Base-by-base conservation (phyloP, 2,113 vertebrate species). In the Girardinichthys multiradiatus region DNA sequence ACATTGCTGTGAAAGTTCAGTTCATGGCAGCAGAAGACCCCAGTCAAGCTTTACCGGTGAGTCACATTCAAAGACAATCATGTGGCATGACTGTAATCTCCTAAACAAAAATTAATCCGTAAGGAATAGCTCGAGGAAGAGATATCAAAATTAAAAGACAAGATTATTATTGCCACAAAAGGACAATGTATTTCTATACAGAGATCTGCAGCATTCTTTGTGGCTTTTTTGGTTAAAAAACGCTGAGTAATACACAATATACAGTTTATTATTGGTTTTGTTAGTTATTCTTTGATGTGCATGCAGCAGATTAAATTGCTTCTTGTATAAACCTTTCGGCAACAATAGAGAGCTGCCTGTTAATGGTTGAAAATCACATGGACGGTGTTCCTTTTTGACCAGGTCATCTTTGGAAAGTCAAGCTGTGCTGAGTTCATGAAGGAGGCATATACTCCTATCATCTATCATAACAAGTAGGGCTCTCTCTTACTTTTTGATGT, bases 381-480 rank as follows among this genome's bases (percentile, higher is more conserved):
- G 27, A 31, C 54, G 0, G 27, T 24, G 12, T 75, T 26, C 37
- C 33, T n/a, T 72, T 54, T 79, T 77, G 63, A 61, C 37, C 91
- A 98, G 97, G 96, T 97, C 65, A 97, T 97, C 87, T 97, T 96
- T 65, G 97, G 97, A 37, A 97, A 96, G 87, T 98, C 97, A 0
- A 97, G 96, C 83, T 95, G 94, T 85, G 87, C 93, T 0, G 97
- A 98, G 67, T 97, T 96, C 87, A 86, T 85, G 37, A 94, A 90
- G 15, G 97, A 97, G 33, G 95, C 95, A 2, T 97, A 96, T 87
- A 96, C 94, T 0, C 89, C 96, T 0, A 91, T 98, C 71, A 95
- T 97, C 87, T 98, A 97, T 77, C 96, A 98, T 42, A 94, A 95
- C 94, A 97, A 97, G 96, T 97, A 91, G 88, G 92, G 63, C 29